phyloP scores from a whole-genome alignment of 1,140 invertebrate genomes.

The Ectropis grisescens region DNA sequence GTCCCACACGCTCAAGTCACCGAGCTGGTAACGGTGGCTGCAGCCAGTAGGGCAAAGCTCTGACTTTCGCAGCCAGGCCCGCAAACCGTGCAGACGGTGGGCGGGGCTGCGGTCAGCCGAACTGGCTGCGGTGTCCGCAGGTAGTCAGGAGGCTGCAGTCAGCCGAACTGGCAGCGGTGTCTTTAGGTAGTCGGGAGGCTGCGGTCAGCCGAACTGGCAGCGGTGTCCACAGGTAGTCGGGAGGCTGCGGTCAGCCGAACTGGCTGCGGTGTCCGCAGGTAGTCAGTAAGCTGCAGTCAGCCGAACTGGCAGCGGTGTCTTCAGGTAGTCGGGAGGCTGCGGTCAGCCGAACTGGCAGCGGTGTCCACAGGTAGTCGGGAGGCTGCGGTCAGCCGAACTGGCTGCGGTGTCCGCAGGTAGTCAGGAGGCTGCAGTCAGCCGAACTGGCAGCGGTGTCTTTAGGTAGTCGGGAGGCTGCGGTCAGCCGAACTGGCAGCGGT shows the following conservation, averaged over 20 bases:
- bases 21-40: too few species aligned
- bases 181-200: too few species aligned
- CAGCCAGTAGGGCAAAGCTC: slow-evolving; percentile 94
- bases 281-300: too few species aligned
- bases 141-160: too few species aligned
- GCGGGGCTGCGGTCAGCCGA: slow-evolving; percentile 76
- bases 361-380: slow-evolving; percentile 94
- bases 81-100: slow-evolving; percentile 90
- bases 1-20: too few species aligned
- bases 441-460: background rate
- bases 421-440: slow-evolving; percentile 68
- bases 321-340: slow-evolving; percentile 93
- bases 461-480: slow-evolving; percentile 79
- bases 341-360: too few species aligned
- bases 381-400: too few species aligned
- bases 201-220: slow-evolving; percentile 4
- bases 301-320: slow-evolving; percentile 91
- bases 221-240: too few species aligned
- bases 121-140: too few species aligned
- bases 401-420: slow-evolving; percentile 93
- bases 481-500: too few species aligned
- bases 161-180: too few species aligned
- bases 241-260: too few species aligned
- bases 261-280: slow-evolving; percentile 93
- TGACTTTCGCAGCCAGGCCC: slow-evolving; percentile 86